phyloP scores from a whole-genome alignment of 2,888 invertebrate species.

The Rhodophaea formosa region DNA sequence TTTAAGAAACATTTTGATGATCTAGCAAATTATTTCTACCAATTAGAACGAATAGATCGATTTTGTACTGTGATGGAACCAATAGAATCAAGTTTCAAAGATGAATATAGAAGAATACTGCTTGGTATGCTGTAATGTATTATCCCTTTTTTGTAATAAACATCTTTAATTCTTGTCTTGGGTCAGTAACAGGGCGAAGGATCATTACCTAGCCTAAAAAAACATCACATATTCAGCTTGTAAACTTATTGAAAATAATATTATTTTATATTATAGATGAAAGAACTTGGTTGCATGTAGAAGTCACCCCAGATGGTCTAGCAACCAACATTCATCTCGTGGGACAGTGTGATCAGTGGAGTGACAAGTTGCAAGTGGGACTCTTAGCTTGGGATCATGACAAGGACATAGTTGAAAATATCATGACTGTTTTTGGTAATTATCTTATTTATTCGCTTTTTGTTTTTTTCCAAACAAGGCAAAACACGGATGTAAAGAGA shows the following conservation, averaged over 20 bases:
- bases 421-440: slow-evolving; percentile 61
- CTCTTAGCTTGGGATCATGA: slow-evolving; percentile 68
- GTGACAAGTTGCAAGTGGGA: slow-evolving; percentile 56
- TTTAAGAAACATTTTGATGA: slow-evolving; percentile 44
- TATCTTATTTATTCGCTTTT: not conserved
- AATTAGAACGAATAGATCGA: slow-evolving; percentile 58
- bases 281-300: slow-evolving; percentile 66
- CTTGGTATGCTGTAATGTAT: slow-evolving; percentile 45
- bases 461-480: too few species aligned
- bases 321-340: slow-evolving; percentile 62
- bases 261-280: slow-evolving; percentile 54
- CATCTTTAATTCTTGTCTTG: too few species aligned
- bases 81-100: slow-evolving; percentile 53
- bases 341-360: slow-evolving; percentile 58
- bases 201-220: too few species aligned
- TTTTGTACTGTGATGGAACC: slow-evolving; percentile 65
- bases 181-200: too few species aligned
- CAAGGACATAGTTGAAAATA: slow-evolving; percentile 63
- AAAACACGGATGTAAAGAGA: too few species aligned
- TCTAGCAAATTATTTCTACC: slow-evolving; percentile 54
- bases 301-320: slow-evolving; percentile 59
- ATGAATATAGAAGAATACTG: slow-evolving; percentile 62
- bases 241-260: too few species aligned
- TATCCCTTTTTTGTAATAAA: slow-evolving; percentile 5
- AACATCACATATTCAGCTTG: too few species aligned